Evolutionary conservation across 2,113 vertebrate genomes (phyloP).

Genomic region (Steatornis caripensis): DNA sequence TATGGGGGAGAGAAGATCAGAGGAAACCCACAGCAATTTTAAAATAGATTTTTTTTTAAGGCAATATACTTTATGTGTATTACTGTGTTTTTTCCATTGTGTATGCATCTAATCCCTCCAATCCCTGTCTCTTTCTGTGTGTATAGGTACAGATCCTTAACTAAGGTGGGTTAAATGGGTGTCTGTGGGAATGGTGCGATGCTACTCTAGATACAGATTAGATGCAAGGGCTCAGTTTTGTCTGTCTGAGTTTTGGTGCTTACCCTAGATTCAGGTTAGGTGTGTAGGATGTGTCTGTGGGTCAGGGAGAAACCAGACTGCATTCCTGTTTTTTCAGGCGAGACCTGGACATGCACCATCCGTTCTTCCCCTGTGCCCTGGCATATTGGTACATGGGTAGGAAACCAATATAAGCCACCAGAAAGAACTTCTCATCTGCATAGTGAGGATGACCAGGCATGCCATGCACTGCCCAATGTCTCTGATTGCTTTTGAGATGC

Average conservation of each 20-base stretch:
- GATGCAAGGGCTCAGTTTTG: neutral
- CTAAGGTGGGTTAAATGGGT: neutral
- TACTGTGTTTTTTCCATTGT: neutral
- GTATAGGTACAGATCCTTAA: neutral
- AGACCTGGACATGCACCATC: neutral
- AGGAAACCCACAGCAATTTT: slow-evolving; percentile 22
- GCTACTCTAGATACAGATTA: neutral
- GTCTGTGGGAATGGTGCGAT: neutral
- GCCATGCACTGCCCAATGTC: neutral
- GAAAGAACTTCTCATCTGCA: neutral
- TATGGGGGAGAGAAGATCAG: slow-evolving; percentile 16
- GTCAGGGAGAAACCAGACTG: neutral
- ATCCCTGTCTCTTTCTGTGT: neutral
- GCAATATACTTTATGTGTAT: neutral
- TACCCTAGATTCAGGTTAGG: neutral
- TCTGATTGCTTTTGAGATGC: neutral
- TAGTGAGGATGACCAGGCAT: neutral
- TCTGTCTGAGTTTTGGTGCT: neutral
- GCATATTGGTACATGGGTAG: fast-evolving
- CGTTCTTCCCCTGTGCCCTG: neutral
- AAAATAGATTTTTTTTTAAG: slow-evolving; percentile 44
- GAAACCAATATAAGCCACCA: neutral
- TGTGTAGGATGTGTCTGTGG: neutral
- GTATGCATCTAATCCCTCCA: neutral
- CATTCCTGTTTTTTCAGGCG: neutral